Evolutionary conservation across 2,888 invertebrate genomes (phyloP), one percentile per base, ranked within the genome.

Genomic region (Diarsia rubi): DNA sequence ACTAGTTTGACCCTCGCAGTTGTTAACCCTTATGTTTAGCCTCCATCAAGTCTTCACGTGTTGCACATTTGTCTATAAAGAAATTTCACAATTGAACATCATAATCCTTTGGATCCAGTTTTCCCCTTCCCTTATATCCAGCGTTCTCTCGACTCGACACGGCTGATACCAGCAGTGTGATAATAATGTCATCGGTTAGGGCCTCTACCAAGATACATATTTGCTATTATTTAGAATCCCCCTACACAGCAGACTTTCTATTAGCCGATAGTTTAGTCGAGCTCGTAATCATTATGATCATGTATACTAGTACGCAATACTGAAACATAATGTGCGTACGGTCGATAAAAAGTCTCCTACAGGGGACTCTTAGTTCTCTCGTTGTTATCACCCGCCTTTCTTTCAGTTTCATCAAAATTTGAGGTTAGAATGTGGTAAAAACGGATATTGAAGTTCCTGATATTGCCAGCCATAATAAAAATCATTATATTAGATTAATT

Each of bases 401-500:
- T 21, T 24, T 27, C 42, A 47, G 5, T 54, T 64, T 47, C 21
- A 9, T 44, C n/a, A 21, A 45, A 49, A 24, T 21, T 27, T 5
- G 8, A 42, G 69, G 16, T 57, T 14, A 49, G 1, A 66, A 52
- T 11, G 16, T 49, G 63, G 54, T 54, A 69, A 65, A n/a, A 76
- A 57, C 71, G 31, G 64, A 69, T 88, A 87, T 89, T 85, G 85
- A 87, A 65, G 79, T 78, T 77, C 49, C 31, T 69, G 27, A 21
- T 54, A 57, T 4, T 70, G 60, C n/a, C 59, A 60, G 47, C 27
- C 66, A 70, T 76, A 74, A 44, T 82, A 81, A 83, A 87, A 89
- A 86, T 83, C 77, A 83, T 82, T 63, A 79, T 73, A 78, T 82
- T 85, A 82, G 79, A 87, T 89, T 87, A 85, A 83, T 83, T 82